Evolutionary conservation across 2,113 vertebrate genomes (phyloP).

Genomic region (Carassius carassius): DNA sequence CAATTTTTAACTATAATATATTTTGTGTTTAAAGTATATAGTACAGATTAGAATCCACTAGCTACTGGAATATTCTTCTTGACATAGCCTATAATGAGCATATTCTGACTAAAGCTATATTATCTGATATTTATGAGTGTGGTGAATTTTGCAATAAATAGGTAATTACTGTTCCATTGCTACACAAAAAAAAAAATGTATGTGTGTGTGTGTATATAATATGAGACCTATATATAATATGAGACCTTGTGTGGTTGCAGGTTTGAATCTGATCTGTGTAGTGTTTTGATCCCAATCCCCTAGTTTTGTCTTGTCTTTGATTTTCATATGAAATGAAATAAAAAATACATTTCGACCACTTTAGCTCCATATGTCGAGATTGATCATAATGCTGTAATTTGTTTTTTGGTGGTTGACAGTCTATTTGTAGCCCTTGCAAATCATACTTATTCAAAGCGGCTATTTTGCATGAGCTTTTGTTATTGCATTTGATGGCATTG

Average conservation of each 20-base stretch:
- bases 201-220: too few relatives aligned
- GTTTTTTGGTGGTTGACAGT: constrained; percentile 31
- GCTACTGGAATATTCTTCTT: neutral
- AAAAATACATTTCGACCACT: neutral
- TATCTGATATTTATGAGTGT: neutral
- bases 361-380: neutral
- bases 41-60: too few relatives aligned
- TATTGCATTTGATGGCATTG: constrained; percentile 21
- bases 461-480: constrained; percentile 50
- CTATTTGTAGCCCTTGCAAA: constrained; percentile 53
- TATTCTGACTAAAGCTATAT: neutral
- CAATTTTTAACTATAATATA: too few relatives aligned
- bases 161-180: too few relatives aligned
- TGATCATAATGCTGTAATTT: constrained; percentile 37
- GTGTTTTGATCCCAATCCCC: neutral
- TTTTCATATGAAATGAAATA: neutral
- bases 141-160: neutral
- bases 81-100: too few relatives aligned
- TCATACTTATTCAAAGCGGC: constrained; percentile 42
- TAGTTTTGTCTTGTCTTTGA: neutral
- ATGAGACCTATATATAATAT: too few relatives aligned
- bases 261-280: neutral
- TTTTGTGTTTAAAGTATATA: too few relatives aligned
- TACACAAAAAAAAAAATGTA: too few relatives aligned
- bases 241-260: neutral